Conservation (phyloP, 2,888 invertebrate species). For the Venustoraphidia nigricollis region DNA sequence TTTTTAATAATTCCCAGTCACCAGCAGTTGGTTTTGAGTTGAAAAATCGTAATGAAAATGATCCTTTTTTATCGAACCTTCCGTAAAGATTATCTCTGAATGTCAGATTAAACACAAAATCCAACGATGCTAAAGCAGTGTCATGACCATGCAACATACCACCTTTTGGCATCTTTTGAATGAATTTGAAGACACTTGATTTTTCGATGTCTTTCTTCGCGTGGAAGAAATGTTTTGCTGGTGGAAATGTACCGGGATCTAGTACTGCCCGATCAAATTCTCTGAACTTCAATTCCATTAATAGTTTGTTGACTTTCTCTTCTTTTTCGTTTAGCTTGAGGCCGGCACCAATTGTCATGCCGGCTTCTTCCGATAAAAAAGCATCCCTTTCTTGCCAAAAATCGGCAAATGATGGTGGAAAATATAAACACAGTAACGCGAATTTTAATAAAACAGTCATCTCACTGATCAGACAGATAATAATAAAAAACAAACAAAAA, state of each 20-base stretch:
- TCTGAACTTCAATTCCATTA: constrained; percentile 18
- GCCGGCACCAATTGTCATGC: constrained; percentile 16
- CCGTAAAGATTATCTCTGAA: constrained; percentile 43
- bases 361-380: constrained; percentile 12
- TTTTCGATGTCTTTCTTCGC: constrained; percentile 38
- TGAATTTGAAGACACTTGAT: constrained; percentile 48
- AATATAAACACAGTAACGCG: too few relatives aligned
- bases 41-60: constrained; percentile 25
- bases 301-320: constrained; percentile 16
- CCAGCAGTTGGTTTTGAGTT: constrained; percentile 16
- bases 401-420: constrained; percentile 2
- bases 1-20: neutral
- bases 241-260: constrained; percentile 35
- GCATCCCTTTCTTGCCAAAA: constrained; percentile 15
- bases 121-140: constrained; percentile 42
- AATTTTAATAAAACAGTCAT: too few relatives aligned
- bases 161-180: constrained; percentile 60
- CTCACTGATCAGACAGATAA: too few relatives aligned
- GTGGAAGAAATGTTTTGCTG: constrained; percentile 48
- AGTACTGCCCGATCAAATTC: constrained; percentile 16
- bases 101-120: constrained; percentile 45
- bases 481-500: too few relatives aligned
- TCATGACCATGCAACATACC: constrained; percentile 55
- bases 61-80: constrained; percentile 23
- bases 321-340: constrained; percentile 17